A percentile compares a stretch with the other conserved stretches of the same genome.
Evolutionary conservation across 1,140 invertebrate species (phyloP).

Genomic region (Aphis gossypii): DNA sequence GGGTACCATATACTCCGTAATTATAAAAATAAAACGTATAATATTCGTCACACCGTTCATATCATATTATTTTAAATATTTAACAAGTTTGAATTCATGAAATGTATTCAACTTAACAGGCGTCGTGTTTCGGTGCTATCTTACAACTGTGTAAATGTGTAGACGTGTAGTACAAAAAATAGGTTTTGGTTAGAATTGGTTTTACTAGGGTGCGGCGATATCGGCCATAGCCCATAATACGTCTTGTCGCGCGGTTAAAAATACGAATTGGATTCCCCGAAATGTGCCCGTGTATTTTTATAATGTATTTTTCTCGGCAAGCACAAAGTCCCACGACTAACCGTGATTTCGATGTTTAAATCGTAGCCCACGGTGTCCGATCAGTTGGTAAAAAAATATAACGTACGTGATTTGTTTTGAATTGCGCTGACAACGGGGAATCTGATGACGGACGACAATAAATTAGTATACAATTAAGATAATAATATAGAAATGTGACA

Average conservation of each 20-base stretch:
- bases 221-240: background rate
- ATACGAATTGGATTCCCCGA: background rate
- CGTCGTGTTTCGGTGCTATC: background rate
- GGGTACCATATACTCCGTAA: no score
- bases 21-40: background rate
- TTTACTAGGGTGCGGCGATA: background rate
- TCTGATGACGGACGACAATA: background rate
- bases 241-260: background rate
- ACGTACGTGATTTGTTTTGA: background rate
- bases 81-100: background rate
- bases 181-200: background rate
- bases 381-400: background rate
- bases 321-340: background rate
- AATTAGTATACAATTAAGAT: constrained; percentile 4
- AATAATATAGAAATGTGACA: background rate
- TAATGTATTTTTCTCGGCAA: background rate
- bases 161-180: background rate
- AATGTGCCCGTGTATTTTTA: background rate
- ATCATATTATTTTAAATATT: background rate
- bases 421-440: background rate
- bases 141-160: background rate
- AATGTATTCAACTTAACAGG: background rate
- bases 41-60: background rate
- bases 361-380: background rate
- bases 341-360: background rate